Evolutionary conservation across 2,113 vertebrate genomes (phyloP).

Genomic region (Laticauda colubrina): DNA sequence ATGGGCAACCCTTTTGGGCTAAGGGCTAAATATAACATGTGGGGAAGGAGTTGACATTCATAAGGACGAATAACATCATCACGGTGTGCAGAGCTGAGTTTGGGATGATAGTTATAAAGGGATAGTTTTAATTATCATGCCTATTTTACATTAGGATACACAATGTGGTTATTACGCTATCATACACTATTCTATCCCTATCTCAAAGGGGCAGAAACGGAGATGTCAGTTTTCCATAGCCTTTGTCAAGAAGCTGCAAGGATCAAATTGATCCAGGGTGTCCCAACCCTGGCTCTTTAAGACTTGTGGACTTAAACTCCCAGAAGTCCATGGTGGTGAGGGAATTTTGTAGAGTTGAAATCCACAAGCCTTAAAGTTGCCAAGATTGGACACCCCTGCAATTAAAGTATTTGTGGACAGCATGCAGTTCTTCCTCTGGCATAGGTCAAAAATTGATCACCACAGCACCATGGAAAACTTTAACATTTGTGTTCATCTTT

Average conservation of each 20-base stretch:
- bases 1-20: background rate
- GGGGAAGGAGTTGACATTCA: background rate
- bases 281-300: background rate
- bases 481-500: background rate
- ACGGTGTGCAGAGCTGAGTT: background rate
- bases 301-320: background rate
- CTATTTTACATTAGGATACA: background rate
- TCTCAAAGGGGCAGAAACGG: background rate
- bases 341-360: too few species aligned
- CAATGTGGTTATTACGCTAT: background rate
- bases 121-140: background rate
- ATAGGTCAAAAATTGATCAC: background rate
- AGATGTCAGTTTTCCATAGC: background rate
- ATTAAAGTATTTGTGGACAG: background rate
- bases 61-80: background rate
- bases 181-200: background rate
- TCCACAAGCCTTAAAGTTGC: background rate
- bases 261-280: background rate
- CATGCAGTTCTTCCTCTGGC: background rate
- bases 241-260: background rate
- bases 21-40: background rate
- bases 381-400: background rate
- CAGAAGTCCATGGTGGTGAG: background rate
- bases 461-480: background rate
- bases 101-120: background rate